Evolutionary conservation across 1,140 invertebrate species (phyloP).

Genomic region (Adelges cooleyi): DNA sequence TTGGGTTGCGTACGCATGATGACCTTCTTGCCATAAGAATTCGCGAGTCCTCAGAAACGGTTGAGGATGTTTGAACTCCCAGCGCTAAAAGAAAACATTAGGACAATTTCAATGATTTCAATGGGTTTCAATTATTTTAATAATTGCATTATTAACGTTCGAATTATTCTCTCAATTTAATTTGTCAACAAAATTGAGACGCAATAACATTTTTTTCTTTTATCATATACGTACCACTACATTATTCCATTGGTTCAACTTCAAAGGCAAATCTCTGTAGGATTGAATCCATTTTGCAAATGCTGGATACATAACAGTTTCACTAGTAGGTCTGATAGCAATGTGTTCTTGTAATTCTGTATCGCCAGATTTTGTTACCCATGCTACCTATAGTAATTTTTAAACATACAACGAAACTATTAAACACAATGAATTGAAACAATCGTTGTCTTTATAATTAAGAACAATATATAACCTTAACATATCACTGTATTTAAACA

Average conservation of each 20-base stretch:
- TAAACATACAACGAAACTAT: neutral
- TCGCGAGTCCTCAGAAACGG: constrained; percentile 95
- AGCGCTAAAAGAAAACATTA: constrained; percentile 43
- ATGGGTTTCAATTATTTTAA: neutral
- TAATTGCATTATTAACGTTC: too few relatives aligned
- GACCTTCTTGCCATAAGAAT: constrained; percentile 99
- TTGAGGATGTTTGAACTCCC: constrained; percentile 99
- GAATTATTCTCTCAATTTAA: too few relatives aligned
- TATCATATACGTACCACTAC: constrained; percentile 80
- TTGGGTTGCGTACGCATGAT: constrained; percentile 78
- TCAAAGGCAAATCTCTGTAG: constrained; percentile 90
- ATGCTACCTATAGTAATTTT: constrained; percentile 26
- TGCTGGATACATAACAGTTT: constrained; percentile 99
- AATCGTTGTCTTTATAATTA: too few relatives aligned
- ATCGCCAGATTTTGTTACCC: constrained; percentile 48
- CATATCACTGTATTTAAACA: too few relatives aligned
- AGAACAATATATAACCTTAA: too few relatives aligned
- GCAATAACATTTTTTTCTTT: neutral
- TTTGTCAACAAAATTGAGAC: too few relatives aligned
- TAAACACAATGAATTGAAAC: neutral
- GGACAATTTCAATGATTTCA: neutral
- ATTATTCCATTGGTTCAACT: constrained; percentile 98
- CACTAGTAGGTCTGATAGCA: constrained; percentile 94
- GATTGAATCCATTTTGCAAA: constrained; percentile 98
- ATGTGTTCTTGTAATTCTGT: constrained; percentile 94